A percentile compares a stretch with the other conserved stretches of the same genome.
Conservation (phyloP, 1,140 invertebrate genomes). For the Galendromus occidentalis region DNA sequence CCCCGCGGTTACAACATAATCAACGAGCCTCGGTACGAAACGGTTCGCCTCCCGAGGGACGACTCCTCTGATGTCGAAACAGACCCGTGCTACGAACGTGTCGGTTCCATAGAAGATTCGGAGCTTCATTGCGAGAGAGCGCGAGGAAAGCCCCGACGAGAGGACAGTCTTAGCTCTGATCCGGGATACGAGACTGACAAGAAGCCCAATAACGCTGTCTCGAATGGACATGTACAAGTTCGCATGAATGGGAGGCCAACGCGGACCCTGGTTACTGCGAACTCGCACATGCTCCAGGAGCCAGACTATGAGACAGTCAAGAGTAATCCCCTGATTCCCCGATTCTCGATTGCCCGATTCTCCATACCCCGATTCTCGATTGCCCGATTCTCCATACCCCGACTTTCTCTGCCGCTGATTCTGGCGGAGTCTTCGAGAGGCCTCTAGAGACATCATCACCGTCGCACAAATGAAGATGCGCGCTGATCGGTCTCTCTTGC, state of each 20-base stretch:
- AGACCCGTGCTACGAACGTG: constrained; percentile 6
- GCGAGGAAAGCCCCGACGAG: neutral
- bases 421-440: too few species aligned
- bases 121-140: neutral
- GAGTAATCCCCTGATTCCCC: too few species aligned
- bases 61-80: neutral
- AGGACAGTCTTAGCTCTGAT: constrained; percentile 8
- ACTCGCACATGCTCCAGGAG: constrained; percentile 5
- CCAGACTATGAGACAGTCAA: constrained; percentile 4
- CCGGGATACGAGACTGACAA: constrained; percentile 1
- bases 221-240: neutral
- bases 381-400: too few species aligned
- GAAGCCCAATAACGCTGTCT: neutral
- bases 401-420: too few species aligned
- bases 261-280: neutral
- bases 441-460: too few species aligned
- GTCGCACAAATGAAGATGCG: too few species aligned
- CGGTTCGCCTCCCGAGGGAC: neutral
- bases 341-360: too few species aligned
- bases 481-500: too few species aligned
- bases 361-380: too few species aligned
- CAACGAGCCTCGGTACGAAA: neutral
- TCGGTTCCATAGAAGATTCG: neutral
- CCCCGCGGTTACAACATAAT: neutral
- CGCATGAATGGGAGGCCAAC: neutral